Evolutionary conservation across 2,888 invertebrate species (phyloP).

Genomic region (Ormia ochracea): DNA sequence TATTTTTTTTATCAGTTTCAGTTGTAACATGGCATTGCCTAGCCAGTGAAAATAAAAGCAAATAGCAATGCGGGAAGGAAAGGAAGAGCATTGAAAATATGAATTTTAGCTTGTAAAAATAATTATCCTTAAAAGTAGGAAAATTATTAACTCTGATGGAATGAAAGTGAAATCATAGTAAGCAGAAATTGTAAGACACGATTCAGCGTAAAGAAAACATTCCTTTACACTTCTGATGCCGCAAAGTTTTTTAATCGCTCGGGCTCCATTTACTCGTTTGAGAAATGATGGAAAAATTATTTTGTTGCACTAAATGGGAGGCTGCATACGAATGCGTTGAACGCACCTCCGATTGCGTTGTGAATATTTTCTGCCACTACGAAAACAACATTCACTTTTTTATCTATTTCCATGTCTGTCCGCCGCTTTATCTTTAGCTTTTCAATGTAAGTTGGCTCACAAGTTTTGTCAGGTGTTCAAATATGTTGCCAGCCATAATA

Average conservation of each 20-base stretch:
- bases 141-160: background rate
- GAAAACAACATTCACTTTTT: conserved; percentile 59
- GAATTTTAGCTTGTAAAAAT: background rate
- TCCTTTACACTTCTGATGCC: background rate
- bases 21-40: background rate
- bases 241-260: background rate
- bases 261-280: background rate
- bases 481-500: conserved; percentile 26
- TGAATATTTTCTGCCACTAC: background rate
- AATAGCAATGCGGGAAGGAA: no score
- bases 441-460: background rate
- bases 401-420: background rate
- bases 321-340: background rate
- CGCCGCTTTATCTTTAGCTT: background rate
- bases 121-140: background rate
- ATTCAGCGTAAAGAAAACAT: background rate
- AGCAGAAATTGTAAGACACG: background rate
- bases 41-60: background rate
- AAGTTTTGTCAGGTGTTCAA: conserved; percentile 56
- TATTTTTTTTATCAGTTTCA: background rate
- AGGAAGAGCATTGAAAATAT: background rate
- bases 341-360: background rate
- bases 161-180: background rate
- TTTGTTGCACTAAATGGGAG: background rate
- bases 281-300: background rate